These are phyloP conservation scores for Pterostichus niger DNA, from an alignment of 2,888 invertebrate genomes.

Conservation along the genomic window DNA sequence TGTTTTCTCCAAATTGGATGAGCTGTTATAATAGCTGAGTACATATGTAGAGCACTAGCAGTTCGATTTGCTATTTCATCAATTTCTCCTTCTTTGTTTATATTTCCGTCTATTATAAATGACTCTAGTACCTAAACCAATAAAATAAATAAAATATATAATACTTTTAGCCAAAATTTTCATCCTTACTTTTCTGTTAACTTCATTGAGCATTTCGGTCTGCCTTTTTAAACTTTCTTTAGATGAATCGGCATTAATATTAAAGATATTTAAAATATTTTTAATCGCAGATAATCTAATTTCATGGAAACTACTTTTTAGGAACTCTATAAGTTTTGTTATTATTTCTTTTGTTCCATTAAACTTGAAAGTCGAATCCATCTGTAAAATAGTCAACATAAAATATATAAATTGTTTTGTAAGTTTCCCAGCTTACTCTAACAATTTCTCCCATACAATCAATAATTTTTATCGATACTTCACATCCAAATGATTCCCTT, in stretches of 20 bases:
- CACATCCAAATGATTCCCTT: conserved; percentile 74
- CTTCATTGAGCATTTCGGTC: conserved; percentile 11
- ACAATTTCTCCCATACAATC: conserved; percentile 75
- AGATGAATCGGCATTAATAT: conserved; percentile 68
- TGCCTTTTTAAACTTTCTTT: conserved; percentile 53
- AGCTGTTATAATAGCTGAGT: conserved; percentile 79
- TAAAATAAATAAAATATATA: conserved; percentile 8
- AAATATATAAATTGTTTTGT: conserved; percentile 28
- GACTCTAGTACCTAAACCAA: conserved; percentile 71
- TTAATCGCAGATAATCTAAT: conserved; percentile 76
- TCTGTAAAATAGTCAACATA: conserved; percentile 60
- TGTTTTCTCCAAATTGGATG: conserved; percentile 79
- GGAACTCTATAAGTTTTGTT: conserved; percentile 72
- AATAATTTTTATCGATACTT: conserved; percentile 74
- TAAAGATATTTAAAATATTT: conserved; percentile 74
- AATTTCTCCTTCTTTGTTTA: conserved; percentile 75
- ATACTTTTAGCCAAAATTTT: not conserved
- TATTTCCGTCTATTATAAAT: conserved; percentile 29
- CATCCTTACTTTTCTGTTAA: conserved; percentile 36
- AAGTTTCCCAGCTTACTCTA: conserved; percentile 70
- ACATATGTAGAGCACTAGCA: conserved; percentile 80
- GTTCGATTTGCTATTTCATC: conserved; percentile 82
- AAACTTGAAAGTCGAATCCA: not conserved
- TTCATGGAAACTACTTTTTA: conserved; percentile 75
- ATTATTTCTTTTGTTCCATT: conserved; percentile 68